phyloP scores from a whole-genome alignment of 1,140 invertebrate genomes.

The Nomia melanderi region DNA sequence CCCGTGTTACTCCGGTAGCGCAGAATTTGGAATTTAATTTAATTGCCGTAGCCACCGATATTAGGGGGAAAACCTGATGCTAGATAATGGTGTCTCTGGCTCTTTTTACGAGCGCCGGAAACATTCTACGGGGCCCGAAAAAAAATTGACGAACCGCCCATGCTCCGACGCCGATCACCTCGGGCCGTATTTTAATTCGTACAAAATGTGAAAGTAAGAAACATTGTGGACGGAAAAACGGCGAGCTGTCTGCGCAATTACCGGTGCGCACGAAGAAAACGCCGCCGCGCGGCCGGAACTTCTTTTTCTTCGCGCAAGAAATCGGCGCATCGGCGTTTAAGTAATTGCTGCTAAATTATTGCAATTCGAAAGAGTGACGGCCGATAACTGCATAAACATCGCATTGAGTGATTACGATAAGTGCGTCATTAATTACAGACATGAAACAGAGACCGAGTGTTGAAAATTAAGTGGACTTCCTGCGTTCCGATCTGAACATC shows the following conservation, averaged over 20 bases:
- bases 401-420: background rate
- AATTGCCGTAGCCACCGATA: background rate
- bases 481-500: no score
- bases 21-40: background rate
- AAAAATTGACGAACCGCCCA: background rate
- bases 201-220: conserved; percentile 10
- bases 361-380: background rate
- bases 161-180: background rate
- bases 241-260: background rate
- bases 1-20: background rate
- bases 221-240: background rate
- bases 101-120: background rate
- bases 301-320: background rate
- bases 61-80: background rate
- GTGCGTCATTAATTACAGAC: background rate
- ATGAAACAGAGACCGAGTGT: background rate
- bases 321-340: background rate
- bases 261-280: no score
- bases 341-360: conserved; percentile 8
- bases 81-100: background rate
- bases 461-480: background rate
- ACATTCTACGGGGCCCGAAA: no score
- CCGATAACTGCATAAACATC: no score
- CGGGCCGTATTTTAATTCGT: background rate
- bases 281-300: no score